Base-by-base conservation (phyloP, 1,140 invertebrate genomes). In the Rhopalosiphum padi region DNA sequence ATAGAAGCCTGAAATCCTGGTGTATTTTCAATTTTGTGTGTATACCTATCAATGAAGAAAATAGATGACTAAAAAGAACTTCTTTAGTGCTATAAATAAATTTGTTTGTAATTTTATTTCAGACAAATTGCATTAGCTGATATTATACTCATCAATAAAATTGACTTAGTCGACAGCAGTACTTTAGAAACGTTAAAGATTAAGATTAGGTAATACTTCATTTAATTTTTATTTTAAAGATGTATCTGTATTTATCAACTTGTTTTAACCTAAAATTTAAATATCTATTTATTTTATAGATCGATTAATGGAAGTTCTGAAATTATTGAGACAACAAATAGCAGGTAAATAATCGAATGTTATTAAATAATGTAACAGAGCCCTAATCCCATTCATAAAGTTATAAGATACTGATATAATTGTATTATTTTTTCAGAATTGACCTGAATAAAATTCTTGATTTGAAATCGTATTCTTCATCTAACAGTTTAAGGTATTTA, bases 81-180 rank as follows among this genome's bases (percentile, higher is more conserved):
- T 25, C 25, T 55, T 41, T 41, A 60, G 18, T 41, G 25, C 25
- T 90, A 55, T 83, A 35, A 68, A 35, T 91, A 46, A 5, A 41
- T 25, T 92, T 83, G 83, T 85, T 86, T 94, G 6, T 82, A 43
- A 25, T 94, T 82, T 86, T 89, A 18, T 94, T 94, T 8, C 94
- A 95, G 95, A 88, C 95, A 95, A 94, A 92, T 95, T 21, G 94
- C 95, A 5, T 93, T 95, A 51, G 94, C 95, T 15, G 95, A 95
- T 94, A 89, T 95, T 30, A 94, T 95, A 77, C 93, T 95, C 23
- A 37, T 95, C 3, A 95, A 95, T 94, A 95, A 95, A 94, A 94
- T 94, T 21, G 95, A 95, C 87, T 60, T 94, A 8, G 94, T 94
- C 3, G 35, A 90, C 23, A 68, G 46, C 1, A 89, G 94, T 55